Evolutionary conservation across 2,888 invertebrate species (phyloP), one percentile per base, ranked within the genome.

Genomic region (Caenorhabditis japonica): DNA sequence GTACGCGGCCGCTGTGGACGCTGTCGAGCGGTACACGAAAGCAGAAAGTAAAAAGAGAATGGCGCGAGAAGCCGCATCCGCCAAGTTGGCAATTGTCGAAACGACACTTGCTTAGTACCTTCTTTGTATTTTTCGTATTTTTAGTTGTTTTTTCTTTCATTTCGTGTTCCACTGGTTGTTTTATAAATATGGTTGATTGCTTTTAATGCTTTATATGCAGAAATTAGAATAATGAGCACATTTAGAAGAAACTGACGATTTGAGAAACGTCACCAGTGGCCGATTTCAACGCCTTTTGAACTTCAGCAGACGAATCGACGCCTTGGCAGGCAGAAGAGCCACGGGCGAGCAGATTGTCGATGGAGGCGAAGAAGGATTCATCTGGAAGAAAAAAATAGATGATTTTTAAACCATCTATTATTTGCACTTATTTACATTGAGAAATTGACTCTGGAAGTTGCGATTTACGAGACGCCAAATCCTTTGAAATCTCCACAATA

Each of bases 401-500:
- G 15, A 4, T 38, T 5, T 38, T 38, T 4, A 4, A 38, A 38
- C 4, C 4, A 38, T n/a, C n/a, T 38, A 4, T 17, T 4, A 17
- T 12, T 17, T 51, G 1, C 21, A 7, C 3, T 43, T 4, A 52
- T 27, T 12, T 8, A 55, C 43, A 55, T 33, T 55, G 41, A 19
- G 43, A 41, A 13, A 53, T 13, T 4, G 27, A 27, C 12, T 55
- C 55, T 4, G 55, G 43, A 43, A 55, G 55, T 19, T 55, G 41
- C 7, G 33, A 30, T 27, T 55, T 30, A 8, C 55, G 41, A 3
- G 27, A 12, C 2, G 41, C 15, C 27, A 55, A n/a, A 39, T 55
- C 33, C n/a, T 33, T 55, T 2, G 55, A 41, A 13, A 55, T 55
- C 43, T 55, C 55, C 3, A 55, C 55, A 12, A 55, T 21, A 0